A percentile compares a stretch with the other conserved stretches of the same genome.
phyloP scores from a whole-genome alignment of 2,888 invertebrate species.

The Timema cristinae region DNA sequence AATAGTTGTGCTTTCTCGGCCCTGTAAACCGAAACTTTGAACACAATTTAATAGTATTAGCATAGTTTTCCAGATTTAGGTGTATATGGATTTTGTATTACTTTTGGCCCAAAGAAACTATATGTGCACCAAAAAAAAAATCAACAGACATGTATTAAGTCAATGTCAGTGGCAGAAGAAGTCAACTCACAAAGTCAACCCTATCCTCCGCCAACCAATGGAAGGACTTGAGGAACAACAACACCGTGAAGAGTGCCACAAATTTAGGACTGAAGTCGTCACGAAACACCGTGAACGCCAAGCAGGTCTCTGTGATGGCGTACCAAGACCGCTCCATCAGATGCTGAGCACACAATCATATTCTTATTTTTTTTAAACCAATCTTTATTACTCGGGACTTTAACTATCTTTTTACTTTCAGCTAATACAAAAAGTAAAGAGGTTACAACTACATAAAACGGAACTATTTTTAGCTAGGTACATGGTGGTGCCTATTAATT shows the following conservation, averaged over 20 bases:
- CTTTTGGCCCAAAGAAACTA: neutral
- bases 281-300: constrained; percentile 97
- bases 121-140: neutral
- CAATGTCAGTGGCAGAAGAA: neutral
- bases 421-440: too few species aligned
- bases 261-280: constrained; percentile 99
- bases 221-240: constrained; percentile 96
- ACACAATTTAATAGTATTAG: too few species aligned
- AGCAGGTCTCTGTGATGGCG: constrained; percentile 98
- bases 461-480: too few species aligned
- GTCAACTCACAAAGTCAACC: constrained; percentile 91
- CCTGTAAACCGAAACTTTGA: too few species aligned
- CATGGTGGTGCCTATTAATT: too few species aligned
- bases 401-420: too few species aligned
- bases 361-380: too few species aligned
- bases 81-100: neutral
- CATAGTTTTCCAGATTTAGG: neutral
- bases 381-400: too few species aligned
- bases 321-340: constrained; percentile 98
- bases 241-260: constrained; percentile 92
- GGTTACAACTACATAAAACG: too few species aligned
- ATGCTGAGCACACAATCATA: constrained; percentile 58
- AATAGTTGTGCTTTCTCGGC: too few species aligned
- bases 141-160: neutral
- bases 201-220: constrained; percentile 99